Evolutionary conservation across 2,113 vertebrate genomes (phyloP), one percentile per base, ranked within the genome.

Genomic region (Coregonus clupeaformis): DNA sequence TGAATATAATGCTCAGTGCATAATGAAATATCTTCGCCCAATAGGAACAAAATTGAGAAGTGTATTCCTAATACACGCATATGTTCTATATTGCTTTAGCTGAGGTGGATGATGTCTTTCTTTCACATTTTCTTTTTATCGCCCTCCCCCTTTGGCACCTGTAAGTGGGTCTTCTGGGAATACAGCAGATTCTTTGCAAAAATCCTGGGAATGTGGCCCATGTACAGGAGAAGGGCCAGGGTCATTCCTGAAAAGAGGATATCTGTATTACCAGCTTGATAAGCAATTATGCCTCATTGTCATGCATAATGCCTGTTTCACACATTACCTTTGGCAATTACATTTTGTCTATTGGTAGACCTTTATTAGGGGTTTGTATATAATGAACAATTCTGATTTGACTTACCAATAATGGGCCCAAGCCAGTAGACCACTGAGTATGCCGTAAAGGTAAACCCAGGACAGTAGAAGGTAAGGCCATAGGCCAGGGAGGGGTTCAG

Each of bases 181-280:
- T 95, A 97, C 1, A 98, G 71, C 11, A 97, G 91, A 80, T 97
- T 97, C 83, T 66, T 96, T 86, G 90, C 90, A 92, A 97, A 98
- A 47, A 99, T 80, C 13, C 92, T 89, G 0, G 96, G 97, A 30
- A 98, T 92, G 62, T 91, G 91, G 1, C 97, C 96, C 69, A 91
- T 88, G 79, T 93, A 89, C 7, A 98, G 73, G 62, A 99, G 79
- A 55, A 97, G 74, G 0, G 96, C 96, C 84, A 95, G 45, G 0
- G 82, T 82, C 95, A 95, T 96, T 20, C 97, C 97, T 99, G 79
- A 0, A 82, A 84, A 83, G 4, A 83, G 16, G 69, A 73, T 69
- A 36, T 2, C 71, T 2, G 0, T 62, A 36, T 27, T 9, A 69
- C 16, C 32, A 57, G 63, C 12, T 65, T 29, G 5, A 27, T 65